Conservation (phyloP, 64 coral and sea anemone genomes). For the Acropora tenuis region DNA sequence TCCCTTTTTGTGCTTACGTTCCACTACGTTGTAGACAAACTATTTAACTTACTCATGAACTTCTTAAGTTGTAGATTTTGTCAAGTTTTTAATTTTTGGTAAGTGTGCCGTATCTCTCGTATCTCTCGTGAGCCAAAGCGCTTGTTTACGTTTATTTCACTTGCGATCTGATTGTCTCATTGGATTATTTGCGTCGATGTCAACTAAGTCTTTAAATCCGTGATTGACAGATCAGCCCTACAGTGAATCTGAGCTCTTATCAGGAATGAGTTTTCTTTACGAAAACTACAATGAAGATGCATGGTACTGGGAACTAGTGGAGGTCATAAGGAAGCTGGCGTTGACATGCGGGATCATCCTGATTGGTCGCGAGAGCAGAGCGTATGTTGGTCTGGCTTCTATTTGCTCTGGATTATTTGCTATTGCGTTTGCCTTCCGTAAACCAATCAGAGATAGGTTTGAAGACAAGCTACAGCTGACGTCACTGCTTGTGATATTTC, state of each 20-base stretch:
- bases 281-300: constrained; percentile 26
- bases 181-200: no score
- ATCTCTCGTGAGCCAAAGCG: no score
- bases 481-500: constrained; percentile 20
- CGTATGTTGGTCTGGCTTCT: constrained; percentile 19
- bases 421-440: background rate
- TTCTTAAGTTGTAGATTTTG: no score
- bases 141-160: no score
- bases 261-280: constrained; percentile 23
- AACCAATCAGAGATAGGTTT: constrained; percentile 36
- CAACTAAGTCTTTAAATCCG: background rate
- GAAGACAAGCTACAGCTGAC: constrained; percentile 36
- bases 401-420: constrained; percentile 10
- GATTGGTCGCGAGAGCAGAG: constrained; percentile 29
- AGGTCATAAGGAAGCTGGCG: constrained; percentile 33
- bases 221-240: background rate
- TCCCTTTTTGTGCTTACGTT: no score
- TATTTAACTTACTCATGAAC: no score
- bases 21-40: no score
- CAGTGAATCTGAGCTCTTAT: background rate
- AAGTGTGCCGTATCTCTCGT: no score
- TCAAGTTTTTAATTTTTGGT: no score
- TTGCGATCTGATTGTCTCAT: no score
- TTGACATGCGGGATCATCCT: constrained; percentile 20
- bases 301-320: constrained; percentile 45